A percentile compares a stretch with the other conserved stretches of the same genome.
Conservation (phyloP, 1,140 invertebrate genomes). For the Trypoxylus dichotomus region DNA sequence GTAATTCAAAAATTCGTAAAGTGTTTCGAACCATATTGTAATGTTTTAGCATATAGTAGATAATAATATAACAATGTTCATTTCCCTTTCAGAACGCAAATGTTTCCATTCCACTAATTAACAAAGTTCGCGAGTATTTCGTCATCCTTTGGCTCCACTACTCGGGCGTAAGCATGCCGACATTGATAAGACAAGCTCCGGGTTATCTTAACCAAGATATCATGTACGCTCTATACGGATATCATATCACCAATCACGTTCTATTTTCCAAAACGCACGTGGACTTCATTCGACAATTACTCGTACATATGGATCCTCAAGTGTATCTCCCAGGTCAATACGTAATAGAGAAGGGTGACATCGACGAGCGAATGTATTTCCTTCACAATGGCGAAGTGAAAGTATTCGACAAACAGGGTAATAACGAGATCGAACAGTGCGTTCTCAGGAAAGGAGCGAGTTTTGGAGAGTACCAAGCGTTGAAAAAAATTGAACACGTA, state of each 20-base stretch:
- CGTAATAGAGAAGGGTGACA: constrained; percentile 54
- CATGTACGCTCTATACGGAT: constrained; percentile 54
- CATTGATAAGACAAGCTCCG: constrained; percentile 28
- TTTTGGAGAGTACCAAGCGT: constrained; percentile 34
- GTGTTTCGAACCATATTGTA: too few relatives aligned
- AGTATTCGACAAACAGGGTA: background rate
- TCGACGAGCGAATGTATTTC: constrained; percentile 54
- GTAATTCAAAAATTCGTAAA: too few relatives aligned
- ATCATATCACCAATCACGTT: constrained; percentile 52
- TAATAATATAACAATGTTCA: background rate
- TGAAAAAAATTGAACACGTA: constrained; percentile 9
- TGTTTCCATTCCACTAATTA: constrained; percentile 29
- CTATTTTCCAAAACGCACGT: constrained; percentile 54
- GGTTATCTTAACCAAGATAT: constrained; percentile 38
- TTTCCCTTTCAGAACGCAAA: constrained; percentile 12
- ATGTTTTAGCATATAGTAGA: background rate
- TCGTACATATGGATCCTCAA: constrained; percentile 53
- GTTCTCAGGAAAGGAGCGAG: background rate
- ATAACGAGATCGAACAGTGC: constrained; percentile 18
- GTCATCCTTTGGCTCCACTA: constrained; percentile 26
- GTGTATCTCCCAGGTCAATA: constrained; percentile 56
- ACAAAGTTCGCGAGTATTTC: constrained; percentile 20
- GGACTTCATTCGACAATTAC: constrained; percentile 54
- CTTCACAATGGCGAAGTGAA: constrained; percentile 55
- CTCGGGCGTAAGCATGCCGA: constrained; percentile 30